Evolutionary conservation across 2,888 invertebrate genomes (phyloP).

Genomic region (Parelbella ahira): DNA sequence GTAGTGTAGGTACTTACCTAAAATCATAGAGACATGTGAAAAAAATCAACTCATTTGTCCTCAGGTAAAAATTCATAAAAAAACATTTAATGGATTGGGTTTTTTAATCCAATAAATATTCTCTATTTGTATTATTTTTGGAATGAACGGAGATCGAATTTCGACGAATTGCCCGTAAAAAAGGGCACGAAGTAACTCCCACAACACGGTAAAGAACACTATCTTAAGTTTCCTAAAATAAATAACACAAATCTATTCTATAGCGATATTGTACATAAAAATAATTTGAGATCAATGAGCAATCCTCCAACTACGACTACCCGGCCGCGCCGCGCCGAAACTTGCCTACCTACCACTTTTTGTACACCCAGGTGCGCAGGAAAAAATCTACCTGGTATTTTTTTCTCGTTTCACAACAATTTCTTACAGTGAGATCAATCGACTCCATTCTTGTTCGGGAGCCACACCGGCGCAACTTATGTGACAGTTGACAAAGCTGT

Average conservation of each 20-base stretch:
- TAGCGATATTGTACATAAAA: conserved; percentile 65
- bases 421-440: conserved; percentile 52
- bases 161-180: conserved; percentile 36
- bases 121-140: conserved; percentile 57
- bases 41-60: conserved; percentile 12
- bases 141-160: conserved; percentile 63
- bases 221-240: conserved; percentile 40
- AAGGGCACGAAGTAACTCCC: no score
- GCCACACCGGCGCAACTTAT: conserved; percentile 13
- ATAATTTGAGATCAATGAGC: conserved; percentile 77
- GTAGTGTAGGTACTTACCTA: conserved; percentile 4
- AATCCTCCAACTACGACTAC: no score
- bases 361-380: conserved; percentile 56
- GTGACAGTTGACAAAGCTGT: conserved; percentile 6
- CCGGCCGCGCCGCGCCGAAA: no score
- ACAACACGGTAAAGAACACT: no score
- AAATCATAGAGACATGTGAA: conserved; percentile 12
- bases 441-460: conserved; percentile 39
- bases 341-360: conserved; percentile 39
- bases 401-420: conserved; percentile 40
- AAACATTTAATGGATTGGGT: conserved; percentile 18
- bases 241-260: conserved; percentile 64
- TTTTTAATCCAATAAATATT: conserved; percentile 36
- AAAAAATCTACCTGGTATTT: conserved; percentile 44
- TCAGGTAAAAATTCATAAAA: conserved; percentile 11